phyloP scores from a whole-genome alignment of 2,888 invertebrate species.

The Trichogramma evanescens region DNA sequence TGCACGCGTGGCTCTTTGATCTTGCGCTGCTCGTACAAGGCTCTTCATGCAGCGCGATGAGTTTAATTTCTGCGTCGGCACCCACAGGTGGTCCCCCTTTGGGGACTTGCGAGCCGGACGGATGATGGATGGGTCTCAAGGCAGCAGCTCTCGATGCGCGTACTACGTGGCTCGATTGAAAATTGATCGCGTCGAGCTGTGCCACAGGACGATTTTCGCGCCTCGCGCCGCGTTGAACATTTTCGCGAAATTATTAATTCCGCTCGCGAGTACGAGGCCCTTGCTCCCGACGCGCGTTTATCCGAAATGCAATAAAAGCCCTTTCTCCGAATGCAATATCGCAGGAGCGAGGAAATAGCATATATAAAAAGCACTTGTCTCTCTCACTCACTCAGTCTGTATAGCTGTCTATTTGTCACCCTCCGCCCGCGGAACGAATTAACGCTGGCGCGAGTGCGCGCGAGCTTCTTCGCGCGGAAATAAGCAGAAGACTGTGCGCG shows the following conservation, averaged over 20 bases:
- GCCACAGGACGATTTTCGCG: constrained; percentile 33
- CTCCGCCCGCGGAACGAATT: constrained; percentile 15
- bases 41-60: background rate
- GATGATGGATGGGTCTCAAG: constrained; percentile 19
- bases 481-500: constrained; percentile 17
- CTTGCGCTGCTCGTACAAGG: background rate
- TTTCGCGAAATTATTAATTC: no score
- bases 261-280: background rate
- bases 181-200: constrained; percentile 35
- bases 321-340: no score
- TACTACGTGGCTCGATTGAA: constrained; percentile 27
- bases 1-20: constrained; percentile 14
- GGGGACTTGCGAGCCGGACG: background rate
- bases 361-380: no score
- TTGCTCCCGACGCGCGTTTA: background rate
- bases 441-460: constrained; percentile 10
- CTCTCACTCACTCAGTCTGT: no score
- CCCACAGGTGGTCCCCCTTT: constrained; percentile 17
- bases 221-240: background rate
- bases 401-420: no score
- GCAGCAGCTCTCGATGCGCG: constrained; percentile 20
- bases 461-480: constrained; percentile 15
- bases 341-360: no score
- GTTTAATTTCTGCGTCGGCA: constrained; percentile 11
- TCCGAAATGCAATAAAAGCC: no score